Percentiles rank a stretch among this genome's conserved stretches.
Evolutionary conservation across 2,797 vertebrate genomes (phyloP).

Genomic region (Netta rufina): DNA sequence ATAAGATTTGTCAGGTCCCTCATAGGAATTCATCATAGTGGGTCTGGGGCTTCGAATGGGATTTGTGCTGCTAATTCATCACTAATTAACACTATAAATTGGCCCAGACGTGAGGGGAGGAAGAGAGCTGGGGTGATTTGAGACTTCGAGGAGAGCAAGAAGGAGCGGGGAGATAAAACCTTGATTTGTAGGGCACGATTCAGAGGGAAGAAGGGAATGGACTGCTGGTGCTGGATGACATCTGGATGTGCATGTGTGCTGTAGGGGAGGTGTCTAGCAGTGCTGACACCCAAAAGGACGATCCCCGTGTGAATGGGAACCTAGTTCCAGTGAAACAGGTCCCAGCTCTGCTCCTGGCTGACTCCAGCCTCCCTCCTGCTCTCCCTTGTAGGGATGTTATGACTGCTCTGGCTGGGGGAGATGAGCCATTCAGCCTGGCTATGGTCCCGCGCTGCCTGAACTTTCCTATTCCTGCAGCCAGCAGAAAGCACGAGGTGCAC

Average conservation of each 20-base stretch:
- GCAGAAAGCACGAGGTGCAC: neutral
- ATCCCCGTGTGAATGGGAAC: neutral
- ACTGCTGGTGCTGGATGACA: neutral
- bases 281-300: neutral
- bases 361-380: neutral
- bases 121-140: neutral
- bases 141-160: neutral
- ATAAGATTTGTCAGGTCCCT: conserved; percentile 67
- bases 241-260: neutral
- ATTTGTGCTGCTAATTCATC: conserved; percentile 73
- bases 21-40: conserved; percentile 57
- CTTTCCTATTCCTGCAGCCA: accelerated
- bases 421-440: neutral
- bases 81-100: conserved; percentile 76
- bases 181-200: neutral
- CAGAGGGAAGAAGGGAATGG: neutral
- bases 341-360: neutral
- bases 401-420: neutral
- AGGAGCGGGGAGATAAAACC: neutral
- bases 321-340: neutral
- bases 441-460: neutral
- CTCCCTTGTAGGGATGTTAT: neutral
- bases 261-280: neutral
- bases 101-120: neutral
- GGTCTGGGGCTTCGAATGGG: conserved; percentile 45